These are phyloP conservation scores for Meta bourneti DNA, from an alignment of 2,888 invertebrate species.

Conservation along the genomic window DNA sequence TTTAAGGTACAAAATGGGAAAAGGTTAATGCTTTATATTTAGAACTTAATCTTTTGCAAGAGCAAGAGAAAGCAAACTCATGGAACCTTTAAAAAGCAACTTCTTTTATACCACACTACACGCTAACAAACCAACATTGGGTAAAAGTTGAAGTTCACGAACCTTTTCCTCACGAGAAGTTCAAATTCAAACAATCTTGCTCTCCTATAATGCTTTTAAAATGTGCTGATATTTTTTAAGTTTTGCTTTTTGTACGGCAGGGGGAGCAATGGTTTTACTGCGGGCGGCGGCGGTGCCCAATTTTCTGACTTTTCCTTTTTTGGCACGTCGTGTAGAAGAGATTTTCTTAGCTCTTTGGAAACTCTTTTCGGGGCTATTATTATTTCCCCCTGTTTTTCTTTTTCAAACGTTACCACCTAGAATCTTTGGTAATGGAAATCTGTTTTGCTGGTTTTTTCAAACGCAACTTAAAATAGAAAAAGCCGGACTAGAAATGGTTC, in stretches of 20 bases:
- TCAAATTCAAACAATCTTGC: slow-evolving; percentile 14
- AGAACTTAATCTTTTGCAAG: too few relatives aligned
- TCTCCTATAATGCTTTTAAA: background rate
- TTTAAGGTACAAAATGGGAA: too few relatives aligned
- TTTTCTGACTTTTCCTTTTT: slow-evolving; percentile 19
- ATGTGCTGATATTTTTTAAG: background rate
- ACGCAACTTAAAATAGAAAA: background rate
- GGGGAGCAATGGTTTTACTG: background rate
- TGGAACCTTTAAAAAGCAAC: too few relatives aligned
- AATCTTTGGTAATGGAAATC: background rate
- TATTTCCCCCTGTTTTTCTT: slow-evolving; percentile 6
- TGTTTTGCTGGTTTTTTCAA: background rate
- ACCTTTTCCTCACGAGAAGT: background rate
- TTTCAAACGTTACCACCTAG: background rate
- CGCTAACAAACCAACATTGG: too few relatives aligned
- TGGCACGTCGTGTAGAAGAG: background rate
- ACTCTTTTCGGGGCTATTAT: background rate
- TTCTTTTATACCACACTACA: too few relatives aligned
- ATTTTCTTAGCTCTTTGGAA: slow-evolving; percentile 28
- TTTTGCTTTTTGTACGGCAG: background rate
- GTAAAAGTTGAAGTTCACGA: background rate
- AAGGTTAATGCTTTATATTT: too few relatives aligned
- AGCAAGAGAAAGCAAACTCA: too few relatives aligned
- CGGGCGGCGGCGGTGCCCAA: background rate
- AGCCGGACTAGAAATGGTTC: too few relatives aligned